Evolutionary conservation across 1,140 invertebrate species (phyloP).

Genomic region (Hyles vespertilio): DNA sequence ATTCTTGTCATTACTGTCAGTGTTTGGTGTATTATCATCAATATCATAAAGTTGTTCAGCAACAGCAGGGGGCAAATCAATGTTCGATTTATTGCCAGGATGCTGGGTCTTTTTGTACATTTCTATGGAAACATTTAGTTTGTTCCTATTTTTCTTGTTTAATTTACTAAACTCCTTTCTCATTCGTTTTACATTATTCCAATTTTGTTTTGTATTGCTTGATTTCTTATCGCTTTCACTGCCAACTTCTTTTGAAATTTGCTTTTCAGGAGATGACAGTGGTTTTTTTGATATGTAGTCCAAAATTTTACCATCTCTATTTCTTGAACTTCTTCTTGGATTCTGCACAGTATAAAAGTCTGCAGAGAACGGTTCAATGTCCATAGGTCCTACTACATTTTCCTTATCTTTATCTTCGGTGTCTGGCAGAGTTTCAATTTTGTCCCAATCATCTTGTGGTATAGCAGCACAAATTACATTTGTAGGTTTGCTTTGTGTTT

Average conservation of each 20-base stretch:
- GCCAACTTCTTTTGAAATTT: slow-evolving; percentile 31
- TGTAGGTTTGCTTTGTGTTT: slow-evolving; percentile 23
- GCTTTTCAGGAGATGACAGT: slow-evolving; percentile 2
- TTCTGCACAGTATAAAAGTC: slow-evolving; percentile 40
- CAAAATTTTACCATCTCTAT: slow-evolving; percentile 35
- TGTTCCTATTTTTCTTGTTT: slow-evolving; percentile 55
- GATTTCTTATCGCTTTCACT: slow-evolving; percentile 31
- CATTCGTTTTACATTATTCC: slow-evolving; percentile 62
- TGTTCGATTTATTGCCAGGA: slow-evolving; percentile 22
- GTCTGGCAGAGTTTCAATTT: slow-evolving; percentile 54
- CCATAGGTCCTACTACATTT: slow-evolving; percentile 43
- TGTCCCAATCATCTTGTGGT: slow-evolving; percentile 62
- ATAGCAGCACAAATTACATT: slow-evolving; percentile 29
- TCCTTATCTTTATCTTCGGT: slow-evolving; percentile 38
- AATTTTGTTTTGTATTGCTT: slow-evolving; percentile 45
- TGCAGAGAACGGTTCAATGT: slow-evolving; percentile 41
- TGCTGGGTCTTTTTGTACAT: slow-evolving; percentile 49
- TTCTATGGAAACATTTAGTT: slow-evolving; percentile 66
- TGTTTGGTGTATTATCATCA: slow-evolving; percentile 27
- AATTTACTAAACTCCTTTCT: slow-evolving; percentile 62
- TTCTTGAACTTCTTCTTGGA: slow-evolving; percentile 56
- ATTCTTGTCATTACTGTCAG: slow-evolving; percentile 4
- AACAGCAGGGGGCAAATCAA: slow-evolving; percentile 6
- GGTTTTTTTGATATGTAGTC: slow-evolving; percentile 6
- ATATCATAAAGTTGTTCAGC: slow-evolving; percentile 22